Base-by-base conservation (phyloP, 2,888 invertebrate species). In the Barypeithes pellucidus region DNA sequence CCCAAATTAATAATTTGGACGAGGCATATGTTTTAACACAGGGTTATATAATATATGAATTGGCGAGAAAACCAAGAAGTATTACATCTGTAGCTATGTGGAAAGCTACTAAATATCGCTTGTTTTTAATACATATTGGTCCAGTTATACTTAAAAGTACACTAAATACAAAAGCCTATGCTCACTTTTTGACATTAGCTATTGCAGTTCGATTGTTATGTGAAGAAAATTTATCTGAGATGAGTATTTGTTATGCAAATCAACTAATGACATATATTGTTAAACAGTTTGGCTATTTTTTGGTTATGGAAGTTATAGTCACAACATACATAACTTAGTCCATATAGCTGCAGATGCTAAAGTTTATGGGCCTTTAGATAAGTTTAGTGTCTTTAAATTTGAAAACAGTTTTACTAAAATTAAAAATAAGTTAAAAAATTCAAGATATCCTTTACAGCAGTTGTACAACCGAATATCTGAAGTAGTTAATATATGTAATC, bases 31-130 rank as follows among this genome's bases (percentile, higher is more conserved):
- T 45, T 18, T 45, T 18, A 14, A 45, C 45, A 3, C 3, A 45
- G 18, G 45, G 45, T 5, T 45, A 33, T 57, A 24, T 57, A 57
- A 33, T 33, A 14, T 24, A 9, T 29, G 57, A 57, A 14, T 70
- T 70, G 45, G 45, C 61, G 12, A 50, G 69, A 24, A 57, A 70
- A 39, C 61, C 69, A 24, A 36, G 63, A 14, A 41, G 62, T 50
- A n/a, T 70, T 24, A n/a, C 43, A 29, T 52, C 50, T 20, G 43
- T 57, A 41, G 54, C 39, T n/a, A 33, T 41, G 36, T 69, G 61
- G 61, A 67, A 67, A 24, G 66, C 66, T 54, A 67, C 66, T 8
- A 57, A 73, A 45, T 67, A 67, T 67, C 20, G 61, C 16, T 18
- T 57, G 33, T 67, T 72, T 47, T 18, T 59, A 11, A 24, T 72